phyloP scores from a whole-genome alignment of 1,140 invertebrate genomes.

The Drosophila punjabiensis region DNA sequence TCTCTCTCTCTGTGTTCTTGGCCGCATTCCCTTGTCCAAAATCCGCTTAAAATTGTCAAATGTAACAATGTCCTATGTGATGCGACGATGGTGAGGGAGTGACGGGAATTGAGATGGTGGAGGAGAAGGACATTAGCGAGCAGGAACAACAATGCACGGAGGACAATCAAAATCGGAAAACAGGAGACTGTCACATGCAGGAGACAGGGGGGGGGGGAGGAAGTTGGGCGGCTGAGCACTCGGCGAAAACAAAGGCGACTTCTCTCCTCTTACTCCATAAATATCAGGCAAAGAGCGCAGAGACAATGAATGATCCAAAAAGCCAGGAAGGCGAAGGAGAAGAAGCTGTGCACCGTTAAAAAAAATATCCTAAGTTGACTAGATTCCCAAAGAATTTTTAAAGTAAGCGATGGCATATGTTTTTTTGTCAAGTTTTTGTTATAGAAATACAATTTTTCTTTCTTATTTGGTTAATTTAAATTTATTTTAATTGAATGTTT shows the following conservation, averaged over 20 bases:
- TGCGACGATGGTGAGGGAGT: not conserved
- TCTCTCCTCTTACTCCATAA: conserved; percentile 34
- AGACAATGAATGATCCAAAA: conserved; percentile 47
- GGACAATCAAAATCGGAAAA: conserved; percentile 37
- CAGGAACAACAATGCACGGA: conserved; percentile 60
- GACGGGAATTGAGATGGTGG: not conserved
- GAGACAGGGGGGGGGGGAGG: conserved; percentile 16
- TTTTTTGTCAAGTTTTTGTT: no score
- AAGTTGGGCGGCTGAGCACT: conserved; percentile 34
- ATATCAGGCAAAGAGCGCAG: conserved; percentile 27
- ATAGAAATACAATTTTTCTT: no score
- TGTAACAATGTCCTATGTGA: conserved; percentile 42
- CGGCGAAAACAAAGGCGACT: conserved; percentile 57
- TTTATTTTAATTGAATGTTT: no score
- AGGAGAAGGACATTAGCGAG: conserved; percentile 52
- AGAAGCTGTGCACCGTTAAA: not conserved
- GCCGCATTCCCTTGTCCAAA: conserved; percentile 16
- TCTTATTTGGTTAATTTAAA: no score
- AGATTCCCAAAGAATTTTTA: not conserved
- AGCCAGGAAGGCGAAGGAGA: not conserved
- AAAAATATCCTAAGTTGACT: not conserved
- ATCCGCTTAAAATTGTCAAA: conserved; percentile 63
- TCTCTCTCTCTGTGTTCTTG: no score
- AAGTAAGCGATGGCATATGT: no score
- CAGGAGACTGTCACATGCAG: conserved; percentile 52